phyloP scores from a whole-genome alignment of 2,797 vertebrate species.

The Scleropages formosus region DNA sequence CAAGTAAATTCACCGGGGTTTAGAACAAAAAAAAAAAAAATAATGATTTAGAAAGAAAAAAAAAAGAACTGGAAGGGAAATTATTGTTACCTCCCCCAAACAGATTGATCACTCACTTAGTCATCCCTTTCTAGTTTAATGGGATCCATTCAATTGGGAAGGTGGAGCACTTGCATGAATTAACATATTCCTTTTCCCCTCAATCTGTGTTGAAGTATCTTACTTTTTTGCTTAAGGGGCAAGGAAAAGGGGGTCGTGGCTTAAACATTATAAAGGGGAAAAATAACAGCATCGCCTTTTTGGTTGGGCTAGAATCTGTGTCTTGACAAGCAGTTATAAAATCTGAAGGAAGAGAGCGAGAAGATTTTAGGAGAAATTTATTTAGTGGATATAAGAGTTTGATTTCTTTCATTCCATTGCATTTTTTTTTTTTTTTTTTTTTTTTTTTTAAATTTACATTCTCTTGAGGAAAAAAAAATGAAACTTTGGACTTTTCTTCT shows the following conservation, averaged over 20 bases:
- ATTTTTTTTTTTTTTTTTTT: slow-evolving; percentile 26
- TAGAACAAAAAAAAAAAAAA: slow-evolving; percentile 25
- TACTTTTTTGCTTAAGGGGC: slow-evolving; percentile 71
- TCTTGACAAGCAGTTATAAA: slow-evolving; percentile 59
- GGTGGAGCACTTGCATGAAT: slow-evolving; percentile 75
- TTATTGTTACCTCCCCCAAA: slow-evolving; percentile 51
- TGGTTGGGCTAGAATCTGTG: slow-evolving; percentile 63
- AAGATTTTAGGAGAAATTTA: slow-evolving; percentile 56
- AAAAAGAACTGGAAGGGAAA: slow-evolving; percentile 22
- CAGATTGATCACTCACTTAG: slow-evolving; percentile 66
- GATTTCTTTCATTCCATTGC: slow-evolving; percentile 27
- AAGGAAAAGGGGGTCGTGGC: slow-evolving; percentile 74
- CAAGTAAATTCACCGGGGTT: slow-evolving; percentile 29
- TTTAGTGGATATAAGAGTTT: slow-evolving; percentile 60
- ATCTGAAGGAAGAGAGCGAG: slow-evolving; percentile 52
- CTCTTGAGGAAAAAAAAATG: slow-evolving; percentile 62
- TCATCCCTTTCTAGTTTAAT: slow-evolving; percentile 73
- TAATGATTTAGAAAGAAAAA: too few relatives aligned
- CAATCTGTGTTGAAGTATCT: slow-evolving; percentile 69
- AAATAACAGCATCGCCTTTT: slow-evolving; percentile 69
- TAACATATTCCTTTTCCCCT: slow-evolving; percentile 80
- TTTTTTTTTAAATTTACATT: slow-evolving; percentile 25
- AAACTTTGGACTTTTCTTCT: slow-evolving; percentile 75
- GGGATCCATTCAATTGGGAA: slow-evolving; percentile 77
- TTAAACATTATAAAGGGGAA: slow-evolving; percentile 75